Evolutionary conservation across 2,113 vertebrate genomes (phyloP).

Genomic region (Willisornis vidua): DNA sequence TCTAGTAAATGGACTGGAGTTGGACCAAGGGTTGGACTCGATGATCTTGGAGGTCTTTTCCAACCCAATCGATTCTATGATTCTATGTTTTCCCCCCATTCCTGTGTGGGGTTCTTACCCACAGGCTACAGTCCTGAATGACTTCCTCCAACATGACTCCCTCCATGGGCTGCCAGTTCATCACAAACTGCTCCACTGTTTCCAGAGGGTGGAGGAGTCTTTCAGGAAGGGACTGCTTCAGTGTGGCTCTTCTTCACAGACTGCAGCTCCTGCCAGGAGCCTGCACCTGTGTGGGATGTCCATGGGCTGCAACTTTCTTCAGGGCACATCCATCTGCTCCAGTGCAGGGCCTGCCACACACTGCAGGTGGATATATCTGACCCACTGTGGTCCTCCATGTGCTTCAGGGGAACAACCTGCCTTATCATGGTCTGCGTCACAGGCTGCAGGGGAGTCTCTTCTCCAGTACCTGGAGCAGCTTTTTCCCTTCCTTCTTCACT

Average conservation of each 20-base stretch:
- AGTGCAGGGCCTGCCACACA: accelerated
- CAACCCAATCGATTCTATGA: too few species aligned
- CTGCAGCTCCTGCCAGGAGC: not conserved
- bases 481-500: not conserved
- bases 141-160: accelerated
- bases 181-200: not conserved
- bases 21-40: too few species aligned
- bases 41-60: too few species aligned
- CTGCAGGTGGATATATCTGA: not conserved
- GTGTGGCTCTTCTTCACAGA: not conserved
- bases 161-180: not conserved
- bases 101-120: not conserved
- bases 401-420: not conserved
- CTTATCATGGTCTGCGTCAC: not conserved
- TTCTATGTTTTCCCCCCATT: not conserved
- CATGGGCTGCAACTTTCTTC: not conserved
- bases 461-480: not conserved
- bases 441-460: not conserved
- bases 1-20: too few species aligned
- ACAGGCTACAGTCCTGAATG: not conserved
- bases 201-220: not conserved
- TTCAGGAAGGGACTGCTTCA: not conserved
- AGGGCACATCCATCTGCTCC: not conserved
- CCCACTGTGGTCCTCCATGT: not conserved
- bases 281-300: too few species aligned